These are phyloP conservation scores for Pogonocichla stellata DNA, from an alignment of 2,113 vertebrate genomes.

Conservation along the genomic window DNA sequence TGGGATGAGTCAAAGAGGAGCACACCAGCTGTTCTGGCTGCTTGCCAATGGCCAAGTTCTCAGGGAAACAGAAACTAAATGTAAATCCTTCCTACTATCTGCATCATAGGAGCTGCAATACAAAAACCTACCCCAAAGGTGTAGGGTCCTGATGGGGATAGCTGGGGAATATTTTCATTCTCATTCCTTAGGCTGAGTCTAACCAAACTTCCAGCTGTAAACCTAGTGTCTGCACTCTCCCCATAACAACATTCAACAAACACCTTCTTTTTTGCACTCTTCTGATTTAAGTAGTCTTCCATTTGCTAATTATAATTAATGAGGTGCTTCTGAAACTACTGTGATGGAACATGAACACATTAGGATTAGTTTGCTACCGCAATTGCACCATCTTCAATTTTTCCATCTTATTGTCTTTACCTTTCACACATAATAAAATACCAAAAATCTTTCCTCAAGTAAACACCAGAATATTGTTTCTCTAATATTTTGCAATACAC, in stretches of 20 bases:
- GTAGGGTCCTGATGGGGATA: background rate
- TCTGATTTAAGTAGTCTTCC: slow-evolving; percentile 29
- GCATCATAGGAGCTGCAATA: background rate
- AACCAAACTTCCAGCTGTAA: background rate
- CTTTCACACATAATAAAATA: background rate
- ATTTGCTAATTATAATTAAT: slow-evolving; percentile 25
- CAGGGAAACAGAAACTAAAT: background rate
- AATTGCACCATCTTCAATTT: background rate
- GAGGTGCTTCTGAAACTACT: background rate
- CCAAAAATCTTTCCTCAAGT: background rate
- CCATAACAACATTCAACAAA: background rate
- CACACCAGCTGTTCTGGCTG: background rate
- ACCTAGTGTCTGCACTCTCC: background rate
- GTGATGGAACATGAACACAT: background rate
- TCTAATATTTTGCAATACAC: background rate
- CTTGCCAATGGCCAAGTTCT: background rate
- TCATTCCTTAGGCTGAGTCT: background rate
- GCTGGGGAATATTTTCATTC: background rate
- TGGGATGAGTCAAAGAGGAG: background rate
- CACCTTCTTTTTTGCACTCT: background rate
- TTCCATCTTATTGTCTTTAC: background rate
- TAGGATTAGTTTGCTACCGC: background rate
- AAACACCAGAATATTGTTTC: slow-evolving; percentile 8
- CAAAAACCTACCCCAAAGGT: background rate
- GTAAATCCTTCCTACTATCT: background rate